Evolutionary conservation across 2,113 vertebrate genomes (phyloP).

Genomic region (Paramormyrops kingsleyae): DNA sequence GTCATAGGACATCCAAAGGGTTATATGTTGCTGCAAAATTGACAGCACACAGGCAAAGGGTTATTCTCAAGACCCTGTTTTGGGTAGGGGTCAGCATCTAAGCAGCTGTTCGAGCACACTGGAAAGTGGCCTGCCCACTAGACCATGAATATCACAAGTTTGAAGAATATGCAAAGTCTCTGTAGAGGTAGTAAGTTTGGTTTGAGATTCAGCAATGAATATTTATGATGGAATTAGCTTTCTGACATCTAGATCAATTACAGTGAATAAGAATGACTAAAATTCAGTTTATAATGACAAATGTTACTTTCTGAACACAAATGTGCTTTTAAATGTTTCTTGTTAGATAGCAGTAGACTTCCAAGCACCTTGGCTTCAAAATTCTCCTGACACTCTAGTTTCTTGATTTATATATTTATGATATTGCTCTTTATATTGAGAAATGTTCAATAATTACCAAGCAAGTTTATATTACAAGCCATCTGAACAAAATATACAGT

Average conservation of each 20-base stretch:
- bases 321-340: neutral
- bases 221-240: neutral
- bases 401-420: neutral
- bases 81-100: slow-evolving; percentile 41
- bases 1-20: slow-evolving; percentile 57
- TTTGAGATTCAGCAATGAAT: slow-evolving; percentile 13
- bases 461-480: neutral
- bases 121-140: slow-evolving; percentile 65
- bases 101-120: slow-evolving; percentile 68
- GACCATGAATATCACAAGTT: slow-evolving; percentile 62
- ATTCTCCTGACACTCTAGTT: neutral
- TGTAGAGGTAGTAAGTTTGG: slow-evolving; percentile 36
- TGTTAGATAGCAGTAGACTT: neutral
- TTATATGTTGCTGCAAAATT: slow-evolving; percentile 55
- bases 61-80: slow-evolving; percentile 54
- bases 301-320: neutral
- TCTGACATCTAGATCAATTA: slow-evolving; percentile 2
- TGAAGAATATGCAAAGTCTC: slow-evolving; percentile 58
- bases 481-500: neutral
- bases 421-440: neutral
- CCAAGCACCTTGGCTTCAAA: neutral
- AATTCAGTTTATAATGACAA: neutral
- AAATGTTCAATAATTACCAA: neutral
- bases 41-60: slow-evolving; percentile 58
- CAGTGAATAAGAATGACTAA: neutral